Percentiles rank a stretch among this genome's conserved stretches.
phyloP scores from a whole-genome alignment of 2,797 vertebrate genomes.

The Bucorvus abyssinicus region DNA sequence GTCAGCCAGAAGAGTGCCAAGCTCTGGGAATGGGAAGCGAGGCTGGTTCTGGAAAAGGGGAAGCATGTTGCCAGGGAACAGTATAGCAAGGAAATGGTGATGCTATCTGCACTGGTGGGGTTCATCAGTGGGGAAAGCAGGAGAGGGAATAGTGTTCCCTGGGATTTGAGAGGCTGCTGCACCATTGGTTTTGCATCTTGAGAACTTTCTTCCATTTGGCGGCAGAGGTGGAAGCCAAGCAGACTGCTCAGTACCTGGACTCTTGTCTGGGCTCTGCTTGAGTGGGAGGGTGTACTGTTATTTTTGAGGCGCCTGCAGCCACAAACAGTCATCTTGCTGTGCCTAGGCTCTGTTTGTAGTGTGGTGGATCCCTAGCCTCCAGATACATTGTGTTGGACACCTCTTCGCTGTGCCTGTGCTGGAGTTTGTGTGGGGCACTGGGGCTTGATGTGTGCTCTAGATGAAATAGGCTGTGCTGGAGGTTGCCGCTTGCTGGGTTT shows the following conservation, averaged over 20 bases:
- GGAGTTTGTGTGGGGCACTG: accelerated
- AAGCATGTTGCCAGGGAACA: accelerated
- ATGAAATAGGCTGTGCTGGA: background rate
- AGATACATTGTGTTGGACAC: background rate
- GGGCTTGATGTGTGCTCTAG: accelerated
- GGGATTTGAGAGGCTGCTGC: background rate
- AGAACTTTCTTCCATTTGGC: background rate
- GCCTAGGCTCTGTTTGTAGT: background rate
- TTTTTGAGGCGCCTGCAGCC: background rate
- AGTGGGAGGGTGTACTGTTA: background rate
- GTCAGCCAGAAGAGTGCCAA: background rate
- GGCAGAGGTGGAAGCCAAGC: background rate
- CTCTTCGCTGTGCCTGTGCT: accelerated
- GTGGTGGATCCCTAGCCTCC: background rate
- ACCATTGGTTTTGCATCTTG: background rate
- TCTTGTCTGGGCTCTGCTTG: background rate
- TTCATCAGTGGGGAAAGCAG: background rate
- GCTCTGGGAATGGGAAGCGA: background rate
- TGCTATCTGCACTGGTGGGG: accelerated
- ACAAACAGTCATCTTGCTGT: background rate
- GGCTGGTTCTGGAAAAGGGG: background rate
- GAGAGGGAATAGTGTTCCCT: background rate
- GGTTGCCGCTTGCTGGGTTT: accelerated
- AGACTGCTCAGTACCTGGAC: background rate
- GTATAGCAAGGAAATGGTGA: background rate